A percentile compares a stretch with the other conserved stretches of the same genome.
Conservation (phyloP, 2,113 vertebrate species). For the Anseranas semipalmata region DNA sequence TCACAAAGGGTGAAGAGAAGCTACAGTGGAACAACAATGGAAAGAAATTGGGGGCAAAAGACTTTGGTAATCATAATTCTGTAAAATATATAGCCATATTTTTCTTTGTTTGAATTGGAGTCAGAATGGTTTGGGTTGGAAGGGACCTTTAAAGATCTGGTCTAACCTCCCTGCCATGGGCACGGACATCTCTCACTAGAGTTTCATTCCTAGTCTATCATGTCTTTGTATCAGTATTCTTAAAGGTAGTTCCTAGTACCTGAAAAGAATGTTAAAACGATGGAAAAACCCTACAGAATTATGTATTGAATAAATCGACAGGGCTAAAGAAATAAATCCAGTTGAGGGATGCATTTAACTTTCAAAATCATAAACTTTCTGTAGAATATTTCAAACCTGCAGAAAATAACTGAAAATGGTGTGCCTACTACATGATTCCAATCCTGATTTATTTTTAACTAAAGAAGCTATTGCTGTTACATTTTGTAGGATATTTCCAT, state of each 20-base stretch:
- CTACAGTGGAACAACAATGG: not conserved
- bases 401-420: not conserved
- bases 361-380: not conserved
- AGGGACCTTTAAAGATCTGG: too few relatives aligned
- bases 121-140: too few relatives aligned
- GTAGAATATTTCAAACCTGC: not conserved
- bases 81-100: not conserved
- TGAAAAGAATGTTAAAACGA: not conserved
- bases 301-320: not conserved
- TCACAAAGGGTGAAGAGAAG: not conserved
- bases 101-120: not conserved
- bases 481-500: not conserved
- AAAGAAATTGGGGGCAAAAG: not conserved
- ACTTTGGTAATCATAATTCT: not conserved
- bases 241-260: not conserved
- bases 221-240: not conserved
- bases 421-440: not conserved
- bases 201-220: not conserved
- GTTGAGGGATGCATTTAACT: not conserved
- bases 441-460: not conserved
- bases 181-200: too few relatives aligned
- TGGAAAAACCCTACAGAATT: not conserved
- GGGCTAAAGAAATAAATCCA: not conserved
- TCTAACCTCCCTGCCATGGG: too few relatives aligned
- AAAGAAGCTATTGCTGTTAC: not conserved